Evolutionary conservation across 2,888 invertebrate species (phyloP).

Genomic region (Drosophila atripex): DNA sequence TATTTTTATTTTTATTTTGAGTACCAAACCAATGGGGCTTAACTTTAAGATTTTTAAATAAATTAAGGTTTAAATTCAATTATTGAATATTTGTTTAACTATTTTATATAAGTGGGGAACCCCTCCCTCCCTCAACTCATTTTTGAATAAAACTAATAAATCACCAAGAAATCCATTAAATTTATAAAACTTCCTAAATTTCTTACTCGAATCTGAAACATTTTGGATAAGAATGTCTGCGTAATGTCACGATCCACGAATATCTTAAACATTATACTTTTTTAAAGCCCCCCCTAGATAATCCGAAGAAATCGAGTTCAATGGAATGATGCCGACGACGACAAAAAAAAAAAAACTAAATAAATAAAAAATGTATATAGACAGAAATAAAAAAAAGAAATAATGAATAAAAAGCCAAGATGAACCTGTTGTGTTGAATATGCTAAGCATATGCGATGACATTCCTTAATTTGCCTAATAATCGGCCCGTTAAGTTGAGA

Average conservation of each 20-base stretch:
- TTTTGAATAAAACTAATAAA: too few species aligned
- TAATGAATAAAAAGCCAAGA: neutral
- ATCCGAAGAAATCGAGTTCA: constrained; percentile 59
- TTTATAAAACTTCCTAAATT: neutral
- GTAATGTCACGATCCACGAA: constrained; percentile 2
- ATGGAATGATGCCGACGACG: constrained; percentile 59
- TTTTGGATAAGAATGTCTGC: neutral
- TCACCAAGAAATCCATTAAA: neutral
- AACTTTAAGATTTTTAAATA: too few species aligned
- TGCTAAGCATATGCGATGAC: constrained; percentile 74
- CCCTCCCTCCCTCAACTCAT: too few species aligned
- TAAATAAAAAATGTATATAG: neutral
- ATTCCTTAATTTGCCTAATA: constrained; percentile 77
- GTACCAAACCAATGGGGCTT: neutral
- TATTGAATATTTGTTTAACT: too few species aligned
- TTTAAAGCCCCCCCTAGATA: neutral
- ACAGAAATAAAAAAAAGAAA: too few species aligned
- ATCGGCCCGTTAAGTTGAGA: constrained; percentile 55
- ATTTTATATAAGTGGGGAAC: too few species aligned
- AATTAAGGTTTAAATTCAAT: too few species aligned
- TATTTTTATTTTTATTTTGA: neutral
- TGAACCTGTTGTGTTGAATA: constrained; percentile 74
- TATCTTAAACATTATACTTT: constrained; percentile 5
- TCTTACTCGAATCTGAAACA: too few species aligned
- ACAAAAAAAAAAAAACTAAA: neutral